Percentiles rank a stretch among this genome's conserved stretches.
phyloP scores from a whole-genome alignment of 1,140 invertebrate genomes.

The Trichomalopsis sarcophagae region DNA sequence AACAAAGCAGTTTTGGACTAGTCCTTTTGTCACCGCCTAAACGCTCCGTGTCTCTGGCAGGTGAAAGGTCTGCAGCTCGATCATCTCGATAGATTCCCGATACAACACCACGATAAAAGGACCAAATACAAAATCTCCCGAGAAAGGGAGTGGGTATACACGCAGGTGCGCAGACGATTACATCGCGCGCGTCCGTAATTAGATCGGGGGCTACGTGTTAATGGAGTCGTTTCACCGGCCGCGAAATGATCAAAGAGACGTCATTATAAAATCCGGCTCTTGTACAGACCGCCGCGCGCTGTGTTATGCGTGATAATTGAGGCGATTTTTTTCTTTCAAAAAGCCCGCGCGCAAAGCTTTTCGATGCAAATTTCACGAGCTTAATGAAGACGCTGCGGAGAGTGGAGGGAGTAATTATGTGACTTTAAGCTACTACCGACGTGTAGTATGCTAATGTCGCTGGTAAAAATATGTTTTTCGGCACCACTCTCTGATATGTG shows the following conservation, averaged over 20 bases:
- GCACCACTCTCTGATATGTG: too few relatives aligned
- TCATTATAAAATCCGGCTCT: background rate
- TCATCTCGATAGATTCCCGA: background rate
- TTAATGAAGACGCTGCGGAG: too few relatives aligned
- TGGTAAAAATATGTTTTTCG: too few relatives aligned
- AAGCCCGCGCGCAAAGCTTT: background rate
- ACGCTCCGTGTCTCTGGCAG: too few relatives aligned
- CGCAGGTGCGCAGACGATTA: slow-evolving; percentile 11
- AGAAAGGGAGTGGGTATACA: background rate
- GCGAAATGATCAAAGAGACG: background rate
- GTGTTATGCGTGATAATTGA: background rate
- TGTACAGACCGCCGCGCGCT: background rate
- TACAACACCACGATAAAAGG: background rate
- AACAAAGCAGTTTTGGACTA: too few relatives aligned
- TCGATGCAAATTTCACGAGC: too few relatives aligned
- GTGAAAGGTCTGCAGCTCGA: too few relatives aligned
- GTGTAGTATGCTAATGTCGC: too few relatives aligned
- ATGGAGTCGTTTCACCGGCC: slow-evolving; percentile 42
- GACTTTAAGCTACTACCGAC: too few relatives aligned
- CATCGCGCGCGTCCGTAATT: slow-evolving; percentile 26
- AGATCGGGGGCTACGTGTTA: slow-evolving; percentile 45
- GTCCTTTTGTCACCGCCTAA: too few relatives aligned
- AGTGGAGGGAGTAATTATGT: too few relatives aligned
- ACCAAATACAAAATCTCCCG: background rate
- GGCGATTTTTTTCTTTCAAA: background rate